phyloP scores from a whole-genome alignment of 1,140 invertebrate species.

The Archegozetes longisetosus region DNA sequence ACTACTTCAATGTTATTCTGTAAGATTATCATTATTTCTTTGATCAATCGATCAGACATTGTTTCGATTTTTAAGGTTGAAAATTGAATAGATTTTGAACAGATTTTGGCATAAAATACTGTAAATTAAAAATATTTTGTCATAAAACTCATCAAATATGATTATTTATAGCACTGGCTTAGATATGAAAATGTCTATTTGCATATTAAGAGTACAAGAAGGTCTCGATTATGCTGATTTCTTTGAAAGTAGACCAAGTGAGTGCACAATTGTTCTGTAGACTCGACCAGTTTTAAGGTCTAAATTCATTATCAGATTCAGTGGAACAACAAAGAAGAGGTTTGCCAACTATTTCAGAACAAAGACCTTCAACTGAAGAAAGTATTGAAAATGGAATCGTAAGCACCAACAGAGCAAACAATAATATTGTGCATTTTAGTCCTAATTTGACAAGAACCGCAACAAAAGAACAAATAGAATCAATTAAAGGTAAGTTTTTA shows the following conservation, averaged over 20 bases:
- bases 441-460: background rate
- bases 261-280: no score
- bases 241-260: slow-evolving; percentile 25
- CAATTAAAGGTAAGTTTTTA: no score
- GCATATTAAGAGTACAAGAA: slow-evolving; percentile 34
- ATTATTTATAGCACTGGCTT: slow-evolving; percentile 37
- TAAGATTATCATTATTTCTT: no score
- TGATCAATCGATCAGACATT: slow-evolving; percentile 10
- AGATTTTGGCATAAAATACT: no score
- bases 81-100: no score
- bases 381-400: background rate
- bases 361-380: background rate
- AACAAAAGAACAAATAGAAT: no score
- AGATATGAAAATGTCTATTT: slow-evolving; percentile 37
- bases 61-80: background rate
- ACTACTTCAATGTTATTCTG: slow-evolving; percentile 35
- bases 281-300: no score
- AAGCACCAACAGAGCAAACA: background rate
- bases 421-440: background rate
- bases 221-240: slow-evolving; percentile 38
- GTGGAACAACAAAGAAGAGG: background rate
- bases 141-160: background rate
- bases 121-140: slow-evolving; percentile 5
- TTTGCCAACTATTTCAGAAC: background rate
- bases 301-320: background rate